Evolutionary conservation across 2,888 invertebrate species (phyloP).

Genomic region (Steinernema scapterisci): DNA sequence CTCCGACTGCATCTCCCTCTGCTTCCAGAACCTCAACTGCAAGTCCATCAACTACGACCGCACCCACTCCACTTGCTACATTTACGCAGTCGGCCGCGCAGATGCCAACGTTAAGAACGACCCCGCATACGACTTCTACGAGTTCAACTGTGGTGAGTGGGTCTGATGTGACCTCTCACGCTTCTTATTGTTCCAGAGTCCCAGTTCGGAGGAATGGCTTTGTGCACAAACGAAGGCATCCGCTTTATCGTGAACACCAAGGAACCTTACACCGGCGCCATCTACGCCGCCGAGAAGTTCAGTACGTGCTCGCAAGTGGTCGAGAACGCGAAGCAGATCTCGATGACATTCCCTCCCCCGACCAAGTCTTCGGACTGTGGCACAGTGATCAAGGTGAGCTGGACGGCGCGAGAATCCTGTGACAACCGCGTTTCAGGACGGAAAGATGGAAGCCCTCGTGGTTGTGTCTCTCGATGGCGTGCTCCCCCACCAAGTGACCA

Average conservation of each 20-base stretch:
- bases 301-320: constrained; percentile 67
- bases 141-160: constrained; percentile 67
- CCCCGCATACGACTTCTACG: constrained; percentile 67
- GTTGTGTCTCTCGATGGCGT: constrained; percentile 68
- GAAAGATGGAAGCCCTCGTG: constrained; percentile 67
- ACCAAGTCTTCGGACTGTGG: constrained; percentile 67
- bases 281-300: constrained; percentile 68
- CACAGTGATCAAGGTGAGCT: constrained; percentile 60
- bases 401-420: not conserved
- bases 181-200: constrained; percentile 53
- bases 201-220: constrained; percentile 68
- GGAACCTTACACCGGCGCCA: constrained; percentile 68
- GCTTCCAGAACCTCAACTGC: constrained; percentile 68
- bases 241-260: constrained; percentile 68
- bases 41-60: constrained; percentile 68
- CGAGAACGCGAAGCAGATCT: constrained; percentile 67
- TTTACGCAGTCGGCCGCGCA: constrained; percentile 62
- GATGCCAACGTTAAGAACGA: constrained; percentile 65
- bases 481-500: constrained; percentile 67
- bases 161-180: not conserved
- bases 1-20: constrained; percentile 67
- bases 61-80: constrained; percentile 65
- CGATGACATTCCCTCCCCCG: constrained; percentile 68
- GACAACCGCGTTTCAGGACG: constrained; percentile 50
- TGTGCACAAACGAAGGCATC: constrained; percentile 68